Evolutionary conservation across 2,888 invertebrate genomes (phyloP), one percentile per base, ranked within the genome.

Genomic region (Saturnia japonica): DNA sequence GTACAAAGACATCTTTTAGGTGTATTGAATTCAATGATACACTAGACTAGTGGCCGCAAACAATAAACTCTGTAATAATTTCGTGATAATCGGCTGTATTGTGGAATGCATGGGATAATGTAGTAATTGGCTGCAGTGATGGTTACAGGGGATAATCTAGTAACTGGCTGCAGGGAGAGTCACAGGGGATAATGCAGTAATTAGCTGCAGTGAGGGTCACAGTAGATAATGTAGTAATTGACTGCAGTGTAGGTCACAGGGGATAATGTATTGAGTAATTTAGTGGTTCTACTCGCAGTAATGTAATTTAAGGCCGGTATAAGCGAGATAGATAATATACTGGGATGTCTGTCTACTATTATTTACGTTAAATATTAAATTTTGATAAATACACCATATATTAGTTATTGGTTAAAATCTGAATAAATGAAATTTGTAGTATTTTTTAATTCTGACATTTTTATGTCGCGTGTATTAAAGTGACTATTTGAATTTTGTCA

Each of bases 1-100:
- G 89, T 91, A 89, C 88, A 91, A 89, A 88, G 79, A 85, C 80
- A 79, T 88, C 83, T 28, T 57, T 25, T 57, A 57, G 25, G 45
- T 43, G 67, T 22, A 22, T 22, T 54, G 25, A 57, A 25, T 25
- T 57, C 4, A 12, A 60, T 28, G 25, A 9, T 60, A 28, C 57
- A 60, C 57, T 60, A 60, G 57, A 60, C 57, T 14, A 60, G 57
- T 28, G 14, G 57, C 25, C 12, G 25, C 11, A 54, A 22, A 54
- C 11, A 22, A 22, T 43, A 22, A n/a, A 54, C 11, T 22, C 16
- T 47, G 19, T 47, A 16, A 47, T 47, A 47, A 47, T 16, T 47
- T 14, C 4, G 45, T 16, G 6, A 16, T n/a, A 16, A 19, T 54
- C 11, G 54, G 1, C 2, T 22, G 54, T 54, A 43, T 9, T 43